Evolutionary conservation across 2,113 vertebrate genomes (phyloP).

Genomic region (Amblyopsis rosae): DNA sequence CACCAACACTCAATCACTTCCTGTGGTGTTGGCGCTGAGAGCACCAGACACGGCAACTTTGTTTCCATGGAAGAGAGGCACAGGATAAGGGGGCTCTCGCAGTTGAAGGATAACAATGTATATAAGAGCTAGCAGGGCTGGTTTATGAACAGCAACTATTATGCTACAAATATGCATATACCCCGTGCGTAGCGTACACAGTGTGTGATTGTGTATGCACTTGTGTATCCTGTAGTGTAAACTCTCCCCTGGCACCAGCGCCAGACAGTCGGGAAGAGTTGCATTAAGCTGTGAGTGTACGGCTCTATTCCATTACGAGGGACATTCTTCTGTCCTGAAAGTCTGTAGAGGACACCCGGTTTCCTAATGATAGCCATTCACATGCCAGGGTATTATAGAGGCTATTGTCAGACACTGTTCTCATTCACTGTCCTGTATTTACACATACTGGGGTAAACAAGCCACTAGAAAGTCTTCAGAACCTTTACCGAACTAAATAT

Average conservation of each 20-base stretch:
- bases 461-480: background rate
- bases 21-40: slow-evolving; percentile 48
- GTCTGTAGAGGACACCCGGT: background rate
- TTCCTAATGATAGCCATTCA: slow-evolving; percentile 17
- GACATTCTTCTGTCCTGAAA: slow-evolving; percentile 9
- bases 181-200: background rate
- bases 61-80: slow-evolving; percentile 33
- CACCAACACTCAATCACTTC: slow-evolving; percentile 39
- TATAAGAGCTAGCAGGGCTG: slow-evolving; percentile 8
- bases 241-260: background rate
- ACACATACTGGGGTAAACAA: background rate
- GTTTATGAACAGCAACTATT: slow-evolving; percentile 2
- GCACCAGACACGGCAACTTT: slow-evolving; percentile 41
- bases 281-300: slow-evolving; percentile 1
- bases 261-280: background rate
- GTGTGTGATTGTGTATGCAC: slow-evolving; percentile 18
- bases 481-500: background rate
- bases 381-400: slow-evolving; percentile 17
- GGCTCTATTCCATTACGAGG: background rate
- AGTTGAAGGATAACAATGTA: slow-evolving; percentile 6
- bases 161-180: background rate
- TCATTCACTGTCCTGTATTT: background rate
- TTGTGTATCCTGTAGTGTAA: slow-evolving; percentile 2
- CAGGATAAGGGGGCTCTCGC: slow-evolving; percentile 14
- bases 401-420: slow-evolving; percentile 1